A percentile compares a stretch with the other conserved stretches of the same genome.
phyloP scores from a whole-genome alignment of 2,888 invertebrate species.

The Mesopsocus fuscifrons region DNA sequence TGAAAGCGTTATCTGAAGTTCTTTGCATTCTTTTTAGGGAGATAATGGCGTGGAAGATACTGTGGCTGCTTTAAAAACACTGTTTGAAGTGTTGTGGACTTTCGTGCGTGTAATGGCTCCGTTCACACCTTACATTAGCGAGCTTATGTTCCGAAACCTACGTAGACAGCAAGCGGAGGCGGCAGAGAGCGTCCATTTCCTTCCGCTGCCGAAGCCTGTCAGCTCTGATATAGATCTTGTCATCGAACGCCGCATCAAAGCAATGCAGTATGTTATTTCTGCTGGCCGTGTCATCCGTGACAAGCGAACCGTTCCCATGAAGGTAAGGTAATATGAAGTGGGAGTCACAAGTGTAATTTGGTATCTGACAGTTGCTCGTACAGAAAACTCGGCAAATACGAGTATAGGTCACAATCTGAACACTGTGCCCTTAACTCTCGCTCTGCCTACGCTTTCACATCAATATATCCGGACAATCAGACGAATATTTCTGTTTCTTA shows the following conservation, averaged over 20 bases:
- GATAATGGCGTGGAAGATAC: constrained; percentile 68
- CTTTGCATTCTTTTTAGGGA: too few species aligned
- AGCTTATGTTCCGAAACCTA: constrained; percentile 84
- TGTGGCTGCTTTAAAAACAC: constrained; percentile 62
- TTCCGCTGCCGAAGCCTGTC: constrained; percentile 61
- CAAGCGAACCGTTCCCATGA: constrained; percentile 80
- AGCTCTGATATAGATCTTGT: constrained; percentile 44
- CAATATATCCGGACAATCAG: too few species aligned
- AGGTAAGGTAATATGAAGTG: constrained; percentile 28
- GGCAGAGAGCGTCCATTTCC: constrained; percentile 74
- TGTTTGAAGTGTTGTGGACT: constrained; percentile 71
- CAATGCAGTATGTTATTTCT: constrained; percentile 90
- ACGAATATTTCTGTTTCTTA: too few species aligned
- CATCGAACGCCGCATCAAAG: constrained; percentile 4
- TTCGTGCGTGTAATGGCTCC: constrained; percentile 92
- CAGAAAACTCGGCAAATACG: too few species aligned
- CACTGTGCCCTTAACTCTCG: too few species aligned
- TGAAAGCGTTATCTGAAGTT: too few species aligned
- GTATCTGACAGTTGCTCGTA: too few species aligned
- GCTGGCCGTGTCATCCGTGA: constrained; percentile 84
- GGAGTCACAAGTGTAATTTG: too few species aligned
- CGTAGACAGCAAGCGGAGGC: constrained; percentile 37
- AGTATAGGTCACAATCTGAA: too few species aligned
- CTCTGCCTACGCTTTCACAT: too few species aligned
- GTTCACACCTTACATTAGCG: constrained; percentile 91